Percentiles rank a stretch among this genome's conserved stretches.
These are phyloP conservation scores for Tridacna crocea DNA, from an alignment of 2,888 invertebrate genomes.

Conservation along the genomic window DNA sequence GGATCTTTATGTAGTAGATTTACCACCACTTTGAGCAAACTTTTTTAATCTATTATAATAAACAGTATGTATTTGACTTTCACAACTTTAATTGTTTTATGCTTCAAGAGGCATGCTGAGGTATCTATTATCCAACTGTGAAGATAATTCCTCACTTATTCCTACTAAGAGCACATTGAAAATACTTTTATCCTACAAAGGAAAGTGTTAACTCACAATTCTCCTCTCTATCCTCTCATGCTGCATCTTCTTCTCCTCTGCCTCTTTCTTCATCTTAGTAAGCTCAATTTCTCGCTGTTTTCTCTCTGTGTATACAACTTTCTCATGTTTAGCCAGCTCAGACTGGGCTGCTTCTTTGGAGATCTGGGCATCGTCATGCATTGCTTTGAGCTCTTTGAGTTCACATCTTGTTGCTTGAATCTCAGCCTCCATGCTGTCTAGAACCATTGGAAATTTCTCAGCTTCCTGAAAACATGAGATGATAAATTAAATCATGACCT, in stretches of 20 bases:
- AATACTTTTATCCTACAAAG: background rate
- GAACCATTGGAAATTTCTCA: constrained; percentile 79
- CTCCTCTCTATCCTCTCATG: constrained; percentile 83
- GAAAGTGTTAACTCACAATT: constrained; percentile 72
- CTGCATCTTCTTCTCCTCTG: constrained; percentile 84
- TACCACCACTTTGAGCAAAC: no score
- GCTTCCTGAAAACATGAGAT: constrained; percentile 74
- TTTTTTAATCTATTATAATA: no score
- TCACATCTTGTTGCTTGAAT: constrained; percentile 79
- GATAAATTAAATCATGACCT: background rate
- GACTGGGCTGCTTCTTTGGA: constrained; percentile 81
- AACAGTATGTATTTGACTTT: no score
- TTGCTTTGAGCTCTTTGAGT: constrained; percentile 80
- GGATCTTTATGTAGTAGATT: no score
- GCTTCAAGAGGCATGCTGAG: no score
- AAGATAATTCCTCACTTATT: no score
- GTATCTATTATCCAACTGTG: no score
- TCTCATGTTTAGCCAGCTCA: constrained; percentile 81
- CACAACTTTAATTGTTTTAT: no score
- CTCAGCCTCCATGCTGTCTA: constrained; percentile 82
- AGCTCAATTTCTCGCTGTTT: constrained; percentile 83
- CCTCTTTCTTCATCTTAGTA: constrained; percentile 83
- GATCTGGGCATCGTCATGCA: constrained; percentile 82
- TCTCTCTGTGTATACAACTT: constrained; percentile 79
- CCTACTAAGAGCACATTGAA: background rate